phyloP scores from a whole-genome alignment of 2,113 vertebrate species.

The Gorsachius goisagi region DNA sequence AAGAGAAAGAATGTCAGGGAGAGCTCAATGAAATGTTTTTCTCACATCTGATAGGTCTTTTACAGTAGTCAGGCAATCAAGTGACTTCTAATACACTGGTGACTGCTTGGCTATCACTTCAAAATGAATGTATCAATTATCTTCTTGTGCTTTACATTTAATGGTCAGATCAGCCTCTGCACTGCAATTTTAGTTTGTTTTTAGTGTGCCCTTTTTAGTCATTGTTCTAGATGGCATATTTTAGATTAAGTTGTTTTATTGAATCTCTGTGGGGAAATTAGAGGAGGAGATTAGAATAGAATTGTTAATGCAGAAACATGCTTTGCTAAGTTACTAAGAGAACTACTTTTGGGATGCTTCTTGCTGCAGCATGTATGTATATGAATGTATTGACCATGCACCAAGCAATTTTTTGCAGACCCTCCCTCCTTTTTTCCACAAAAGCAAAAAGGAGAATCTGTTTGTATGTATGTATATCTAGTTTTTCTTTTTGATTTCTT shows the following conservation, averaged over 20 bases:
- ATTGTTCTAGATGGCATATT: not conserved
- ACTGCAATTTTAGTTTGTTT: not conserved
- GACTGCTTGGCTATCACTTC: not conserved
- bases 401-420: not conserved
- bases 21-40: not conserved
- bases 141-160: not conserved
- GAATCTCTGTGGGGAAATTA: not conserved
- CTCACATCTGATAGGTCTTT: not conserved
- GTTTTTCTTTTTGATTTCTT: not conserved
- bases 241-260: not conserved
- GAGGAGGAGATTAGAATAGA: not conserved
- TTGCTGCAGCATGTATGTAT: not conserved
- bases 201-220: not conserved
- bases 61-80: not conserved
- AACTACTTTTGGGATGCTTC: not conserved
- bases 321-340: not conserved
- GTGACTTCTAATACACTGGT: not conserved
- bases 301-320: not conserved
- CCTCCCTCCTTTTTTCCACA: not conserved
- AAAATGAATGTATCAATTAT: not conserved
- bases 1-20: not conserved
- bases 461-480: not conserved
- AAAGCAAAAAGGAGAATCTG: not conserved
- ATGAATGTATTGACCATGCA: not conserved
- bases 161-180: not conserved